Evolutionary conservation across 2,113 vertebrate species (phyloP).

Genomic region (Urocolius indicus): DNA sequence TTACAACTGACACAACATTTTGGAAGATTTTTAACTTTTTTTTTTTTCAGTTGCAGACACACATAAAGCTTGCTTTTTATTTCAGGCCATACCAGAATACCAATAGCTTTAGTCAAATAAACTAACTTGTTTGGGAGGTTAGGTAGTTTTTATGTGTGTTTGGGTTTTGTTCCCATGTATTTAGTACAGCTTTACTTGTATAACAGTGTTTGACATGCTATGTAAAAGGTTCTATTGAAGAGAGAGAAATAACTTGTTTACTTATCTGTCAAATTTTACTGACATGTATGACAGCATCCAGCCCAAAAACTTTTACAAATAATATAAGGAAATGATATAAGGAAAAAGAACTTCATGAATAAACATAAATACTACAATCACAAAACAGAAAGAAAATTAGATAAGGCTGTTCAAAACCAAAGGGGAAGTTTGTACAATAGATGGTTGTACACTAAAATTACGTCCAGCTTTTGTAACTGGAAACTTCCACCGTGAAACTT

Average conservation of each 20-base stretch:
- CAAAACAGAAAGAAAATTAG: not conserved
- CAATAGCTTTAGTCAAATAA: not conserved
- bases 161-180: not conserved
- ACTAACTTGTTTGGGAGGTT: not conserved
- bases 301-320: not conserved
- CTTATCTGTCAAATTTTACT: not conserved
- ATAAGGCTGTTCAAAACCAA: not conserved
- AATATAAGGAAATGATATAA: not conserved
- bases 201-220: not conserved
- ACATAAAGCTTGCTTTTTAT: not conserved
- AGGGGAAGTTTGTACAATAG: not conserved
- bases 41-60: not conserved
- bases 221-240: not conserved
- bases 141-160: not conserved
- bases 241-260: not conserved
- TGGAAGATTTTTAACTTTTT: not conserved
- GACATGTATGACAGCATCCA: not conserved
- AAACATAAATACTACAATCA: not conserved
- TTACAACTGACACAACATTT: not conserved
- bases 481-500: not conserved
- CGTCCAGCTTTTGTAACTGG: not conserved
- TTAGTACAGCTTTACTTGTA: not conserved
- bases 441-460: not conserved
- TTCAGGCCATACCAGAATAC: not conserved
- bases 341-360: not conserved